Conservation (phyloP, 2,888 invertebrate genomes). For the Cantharis rufa region DNA sequence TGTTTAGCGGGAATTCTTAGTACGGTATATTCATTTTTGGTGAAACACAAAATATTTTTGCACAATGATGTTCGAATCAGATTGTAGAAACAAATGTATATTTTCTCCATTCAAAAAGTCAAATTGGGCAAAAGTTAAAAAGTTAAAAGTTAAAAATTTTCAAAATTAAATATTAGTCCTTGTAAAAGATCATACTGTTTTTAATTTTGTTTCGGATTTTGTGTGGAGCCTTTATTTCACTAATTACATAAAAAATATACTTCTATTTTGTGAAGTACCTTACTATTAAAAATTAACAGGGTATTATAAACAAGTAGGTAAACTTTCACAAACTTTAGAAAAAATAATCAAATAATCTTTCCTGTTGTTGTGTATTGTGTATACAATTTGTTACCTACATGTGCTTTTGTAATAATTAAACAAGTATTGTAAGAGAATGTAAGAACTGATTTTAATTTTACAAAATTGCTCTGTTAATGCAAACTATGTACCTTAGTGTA, state of each 20-base stretch:
- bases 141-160: no score
- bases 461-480: neutral
- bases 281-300: slow-evolving; percentile 37
- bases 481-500: neutral
- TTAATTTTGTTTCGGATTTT: neutral
- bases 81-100: no score
- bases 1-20: no score
- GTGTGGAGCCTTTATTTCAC: neutral
- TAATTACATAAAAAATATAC: neutral
- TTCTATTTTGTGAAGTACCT: slow-evolving; percentile 9
- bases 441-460: neutral
- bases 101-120: no score
- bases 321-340: slow-evolving; percentile 28
- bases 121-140: no score
- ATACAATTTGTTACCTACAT: slow-evolving; percentile 12
- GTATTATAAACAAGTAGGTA: slow-evolving; percentile 37
- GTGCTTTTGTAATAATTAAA: slow-evolving; percentile 19
- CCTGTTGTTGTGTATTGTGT: slow-evolving; percentile 34
- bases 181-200: neutral
- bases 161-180: no score
- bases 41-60: no score
- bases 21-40: no score
- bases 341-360: slow-evolving; percentile 24
- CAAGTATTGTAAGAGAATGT: slow-evolving; percentile 5
- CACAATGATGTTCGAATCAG: no score